Evolutionary conservation across 2,888 invertebrate species (phyloP).

Genomic region (Formica aserva): DNA sequence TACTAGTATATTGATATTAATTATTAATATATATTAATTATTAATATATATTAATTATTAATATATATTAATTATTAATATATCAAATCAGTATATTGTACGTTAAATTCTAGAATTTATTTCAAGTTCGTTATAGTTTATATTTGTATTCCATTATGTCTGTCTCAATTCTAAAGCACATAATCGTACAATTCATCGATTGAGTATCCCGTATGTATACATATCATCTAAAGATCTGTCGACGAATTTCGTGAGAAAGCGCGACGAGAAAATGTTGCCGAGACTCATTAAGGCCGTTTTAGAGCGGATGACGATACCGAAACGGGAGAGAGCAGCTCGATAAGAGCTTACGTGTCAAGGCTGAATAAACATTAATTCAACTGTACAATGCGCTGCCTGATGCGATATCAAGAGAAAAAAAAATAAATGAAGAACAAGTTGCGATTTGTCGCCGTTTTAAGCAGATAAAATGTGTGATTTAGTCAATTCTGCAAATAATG

Average conservation of each 20-base stretch:
- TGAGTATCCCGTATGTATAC: slow-evolving; percentile 20
- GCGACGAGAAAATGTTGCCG: slow-evolving; percentile 53
- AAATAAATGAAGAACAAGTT: slow-evolving; percentile 26
- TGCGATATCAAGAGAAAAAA: slow-evolving; percentile 14
- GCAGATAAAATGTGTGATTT: slow-evolving; percentile 24
- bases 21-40: not conserved
- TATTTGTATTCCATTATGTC: not conserved
- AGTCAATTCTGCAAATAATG: slow-evolving; percentile 15
- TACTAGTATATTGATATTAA: slow-evolving; percentile 10
- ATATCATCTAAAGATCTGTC: slow-evolving; percentile 23
- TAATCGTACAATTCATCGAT: slow-evolving; percentile 33
- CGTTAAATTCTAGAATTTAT: not conserved
- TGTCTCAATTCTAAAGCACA: not conserved
- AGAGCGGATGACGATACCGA: slow-evolving; percentile 57
- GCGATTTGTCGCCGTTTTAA: slow-evolving; percentile 27
- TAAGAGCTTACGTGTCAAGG: slow-evolving; percentile 70
- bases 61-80: not conserved
- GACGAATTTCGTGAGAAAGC: slow-evolving; percentile 60
- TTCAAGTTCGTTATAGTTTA: not conserved
- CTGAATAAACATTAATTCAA: slow-evolving; percentile 65
- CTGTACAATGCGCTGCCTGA: slow-evolving; percentile 29
- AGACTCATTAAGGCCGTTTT: slow-evolving; percentile 63
- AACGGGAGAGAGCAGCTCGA: slow-evolving; percentile 58
- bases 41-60: slow-evolving; percentile 8
- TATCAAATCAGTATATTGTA: not conserved